Base-by-base conservation (phyloP, 2,888 invertebrate genomes). In the Amaurobius ferox region DNA sequence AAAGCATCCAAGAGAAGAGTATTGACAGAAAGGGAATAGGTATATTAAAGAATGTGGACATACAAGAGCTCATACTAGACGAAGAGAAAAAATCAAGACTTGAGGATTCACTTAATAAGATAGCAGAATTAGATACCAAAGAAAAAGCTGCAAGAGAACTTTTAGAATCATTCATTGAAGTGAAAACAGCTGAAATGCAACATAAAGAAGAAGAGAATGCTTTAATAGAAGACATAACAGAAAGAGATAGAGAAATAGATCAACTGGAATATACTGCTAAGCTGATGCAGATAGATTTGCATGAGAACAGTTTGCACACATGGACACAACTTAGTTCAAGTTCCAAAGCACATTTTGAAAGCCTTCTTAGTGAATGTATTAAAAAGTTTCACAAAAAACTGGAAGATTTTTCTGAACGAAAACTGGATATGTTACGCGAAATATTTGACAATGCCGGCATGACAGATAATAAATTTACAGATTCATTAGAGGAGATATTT, bases 1-100 rank as follows among this genome's bases (percentile, higher is more conserved):
- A 26, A 5, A 35, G 26, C 19, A 35, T 62, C 1, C 48, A 79
- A 19, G 55, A 30, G 23, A 62, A 72, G 19, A 66, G 32, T 5
- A 32, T 32, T 26, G 30, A 35, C 13, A 48, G 13, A 19, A 30
- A 66, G 0, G 28, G 32, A 28, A 44, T 6, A 2, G 19, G 48
- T 3, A 66, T 66, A n/a, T 66, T 72, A 9, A 79, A 79, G 64
- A 44, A 72, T 30, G 5, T 64, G 13, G 62, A 44, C 26, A 26
- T 66, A 0, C 79, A 79, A 66, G 32, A 72, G 11, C 55, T 66
- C 6, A 16, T 79, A 11, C n/a, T 26, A 3, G 44, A 72, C 30
- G 40, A 30, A 26, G 23, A 26, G 28, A 29, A 66, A 1, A 48
- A 13, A 13, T 29, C 61, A 1, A 64, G 26, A 9, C n/a, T 0